Percentiles rank a stretch among this genome's conserved stretches.
Conservation (phyloP, 2,888 invertebrate species). For the Tolmerus cingulatus region DNA sequence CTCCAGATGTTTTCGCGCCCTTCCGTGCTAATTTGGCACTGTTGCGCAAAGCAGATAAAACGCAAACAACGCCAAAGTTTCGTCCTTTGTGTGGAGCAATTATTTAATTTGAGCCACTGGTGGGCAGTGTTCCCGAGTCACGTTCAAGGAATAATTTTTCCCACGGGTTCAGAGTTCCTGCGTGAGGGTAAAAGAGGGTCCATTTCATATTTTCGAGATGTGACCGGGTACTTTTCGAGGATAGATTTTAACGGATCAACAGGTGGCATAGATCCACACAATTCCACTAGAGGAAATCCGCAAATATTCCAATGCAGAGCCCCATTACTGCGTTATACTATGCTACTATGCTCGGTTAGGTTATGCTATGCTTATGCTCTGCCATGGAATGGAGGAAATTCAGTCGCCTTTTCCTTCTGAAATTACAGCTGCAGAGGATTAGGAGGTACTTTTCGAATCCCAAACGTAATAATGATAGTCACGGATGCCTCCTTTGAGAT, state of each 20-base stretch:
- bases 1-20: background rate
- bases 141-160: background rate
- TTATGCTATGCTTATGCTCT: background rate
- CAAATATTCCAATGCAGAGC: background rate
- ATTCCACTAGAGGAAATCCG: background rate
- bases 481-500: constrained; percentile 25
- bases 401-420: background rate
- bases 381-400: background rate
- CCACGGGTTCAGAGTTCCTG: background rate
- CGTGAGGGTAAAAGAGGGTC: background rate
- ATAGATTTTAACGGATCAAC: background rate
- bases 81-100: background rate
- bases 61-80: background rate
- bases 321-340: background rate
- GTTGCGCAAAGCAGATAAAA: background rate
- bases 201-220: background rate
- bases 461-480: constrained; percentile 34
- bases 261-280: background rate
- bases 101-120: background rate
- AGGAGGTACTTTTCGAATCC: constrained; percentile 8
- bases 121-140: background rate
- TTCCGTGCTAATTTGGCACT: background rate
- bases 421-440: constrained; percentile 24
- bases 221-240: background rate
- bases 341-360: background rate